phyloP scores from a whole-genome alignment of 2,113 vertebrate species.

The Myanophis thanlyinensis region DNA sequence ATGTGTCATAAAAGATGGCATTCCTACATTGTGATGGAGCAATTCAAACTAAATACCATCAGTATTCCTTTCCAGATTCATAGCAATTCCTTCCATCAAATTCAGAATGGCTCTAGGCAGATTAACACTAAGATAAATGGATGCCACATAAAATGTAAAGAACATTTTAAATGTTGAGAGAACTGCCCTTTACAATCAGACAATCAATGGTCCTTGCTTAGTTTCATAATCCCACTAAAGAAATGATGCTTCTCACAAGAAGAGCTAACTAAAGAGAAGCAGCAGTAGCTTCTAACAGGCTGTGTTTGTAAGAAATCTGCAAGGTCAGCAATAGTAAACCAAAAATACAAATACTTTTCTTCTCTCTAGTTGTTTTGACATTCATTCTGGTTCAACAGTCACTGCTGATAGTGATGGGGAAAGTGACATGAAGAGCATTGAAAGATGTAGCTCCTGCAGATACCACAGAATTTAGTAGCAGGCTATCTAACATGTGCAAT shows the following conservation, averaged over 20 bases:
- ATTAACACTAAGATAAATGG: neutral
- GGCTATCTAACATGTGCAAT: neutral
- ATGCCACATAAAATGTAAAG: neutral
- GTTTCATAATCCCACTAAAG: neutral
- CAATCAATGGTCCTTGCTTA: neutral
- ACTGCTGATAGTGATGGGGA: neutral
- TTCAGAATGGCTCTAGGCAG: neutral
- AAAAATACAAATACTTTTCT: neutral
- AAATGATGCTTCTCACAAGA: neutral
- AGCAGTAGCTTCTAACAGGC: neutral
- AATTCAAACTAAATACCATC: too few relatives aligned
- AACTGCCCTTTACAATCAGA: neutral
- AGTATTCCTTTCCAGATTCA: neutral
- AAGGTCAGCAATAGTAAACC: neutral
- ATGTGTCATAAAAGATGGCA: neutral
- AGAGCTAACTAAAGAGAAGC: neutral
- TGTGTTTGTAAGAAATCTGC: neutral
- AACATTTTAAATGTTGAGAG: neutral
- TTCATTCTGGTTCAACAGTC: neutral
- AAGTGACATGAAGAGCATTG: neutral
- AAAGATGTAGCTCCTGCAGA: neutral
- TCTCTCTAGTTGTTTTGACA: neutral
- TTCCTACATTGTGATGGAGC: neutral
- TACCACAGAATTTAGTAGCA: neutral
- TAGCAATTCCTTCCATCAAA: neutral